phyloP scores from a whole-genome alignment of 2,888 invertebrate genomes.

The Monoplex corrugatus region DNA sequence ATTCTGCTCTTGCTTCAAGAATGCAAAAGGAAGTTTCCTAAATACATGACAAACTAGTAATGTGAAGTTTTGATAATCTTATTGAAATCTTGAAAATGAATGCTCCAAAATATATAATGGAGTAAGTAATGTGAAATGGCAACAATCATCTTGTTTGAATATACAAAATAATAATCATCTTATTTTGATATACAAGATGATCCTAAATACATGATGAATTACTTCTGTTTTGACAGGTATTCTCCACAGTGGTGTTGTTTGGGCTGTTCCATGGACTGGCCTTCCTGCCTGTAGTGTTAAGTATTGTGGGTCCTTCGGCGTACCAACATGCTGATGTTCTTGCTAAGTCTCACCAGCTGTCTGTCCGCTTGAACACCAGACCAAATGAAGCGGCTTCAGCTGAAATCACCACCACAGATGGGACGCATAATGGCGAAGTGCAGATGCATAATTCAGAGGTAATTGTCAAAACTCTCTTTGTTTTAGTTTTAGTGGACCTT shows the following conservation, averaged over 20 bases:
- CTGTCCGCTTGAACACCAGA: neutral
- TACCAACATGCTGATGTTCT: conserved; percentile 58
- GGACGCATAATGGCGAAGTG: neutral
- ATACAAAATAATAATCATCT: no score
- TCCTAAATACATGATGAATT: neutral
- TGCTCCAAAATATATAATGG: no score
- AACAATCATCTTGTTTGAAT: no score
- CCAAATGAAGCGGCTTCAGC: neutral
- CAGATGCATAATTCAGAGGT: neutral
- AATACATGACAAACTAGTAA: no score
- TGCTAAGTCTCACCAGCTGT: neutral
- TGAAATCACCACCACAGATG: neutral
- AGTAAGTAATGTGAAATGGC: no score
- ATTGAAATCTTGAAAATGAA: no score
- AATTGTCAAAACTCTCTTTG: neutral
- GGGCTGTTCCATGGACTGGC: conserved; percentile 90
- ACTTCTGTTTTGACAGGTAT: conserved; percentile 83
- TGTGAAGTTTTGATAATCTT: no score
- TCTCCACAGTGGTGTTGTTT: conserved; percentile 89
- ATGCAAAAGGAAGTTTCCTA: no score
- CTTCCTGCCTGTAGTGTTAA: conserved; percentile 89
- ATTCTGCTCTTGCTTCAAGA: no score
- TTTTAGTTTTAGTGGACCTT: neutral
- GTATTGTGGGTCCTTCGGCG: conserved; percentile 86
- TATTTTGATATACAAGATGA: no score